Evolutionary conservation across 2,888 invertebrate species (phyloP), one percentile per base, ranked within the genome.

Genomic region (Hololepta plana): DNA sequence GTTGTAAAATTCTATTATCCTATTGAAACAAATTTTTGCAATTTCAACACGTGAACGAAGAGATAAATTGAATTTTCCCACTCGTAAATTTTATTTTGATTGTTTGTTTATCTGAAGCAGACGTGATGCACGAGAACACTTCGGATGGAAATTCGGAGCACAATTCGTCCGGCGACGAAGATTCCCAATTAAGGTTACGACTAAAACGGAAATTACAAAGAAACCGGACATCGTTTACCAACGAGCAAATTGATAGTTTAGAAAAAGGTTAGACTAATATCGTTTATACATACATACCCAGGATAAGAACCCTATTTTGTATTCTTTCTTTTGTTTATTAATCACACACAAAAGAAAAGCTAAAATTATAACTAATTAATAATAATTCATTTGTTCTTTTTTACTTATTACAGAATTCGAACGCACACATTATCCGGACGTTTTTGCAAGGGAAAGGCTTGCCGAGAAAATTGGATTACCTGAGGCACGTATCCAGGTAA

Each of bases 401-500:
- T 17, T 17, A 17, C 39, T 44, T 41, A 43, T 62, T 65, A 37
- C 67, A 91, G 91, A 91, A 67, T 93, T 93, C 63, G 90, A 91
- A 64, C 64, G 90, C 58, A 91, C 91, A 45, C 91, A 93, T 62
- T 93, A 93, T 59, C 93, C 91, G 37, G 91, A 93, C 62, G 91
- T 93, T 41, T 93, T 91, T 60, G 90, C 91, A 40, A 66, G 93
- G 47, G 93, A 93, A 59, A 69, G 88, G 59, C 71, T 93, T 55
- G 91, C 93, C 38, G 84, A 81, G 64, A 90, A 90, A 73, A 93
- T 93, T 62, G 85, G 85, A 68, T 79, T 93, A 62, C 91, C 90
- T 62, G 91, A 91, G 76, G 91, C 91, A 66, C 77, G 91, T 74
- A 93, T 93, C 73, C 91, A 93, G 84, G 91, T 90, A 72, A 72